These are phyloP conservation scores for Lochmaea capreae DNA, from an alignment of 2,888 invertebrate species.

Conservation along the genomic window DNA sequence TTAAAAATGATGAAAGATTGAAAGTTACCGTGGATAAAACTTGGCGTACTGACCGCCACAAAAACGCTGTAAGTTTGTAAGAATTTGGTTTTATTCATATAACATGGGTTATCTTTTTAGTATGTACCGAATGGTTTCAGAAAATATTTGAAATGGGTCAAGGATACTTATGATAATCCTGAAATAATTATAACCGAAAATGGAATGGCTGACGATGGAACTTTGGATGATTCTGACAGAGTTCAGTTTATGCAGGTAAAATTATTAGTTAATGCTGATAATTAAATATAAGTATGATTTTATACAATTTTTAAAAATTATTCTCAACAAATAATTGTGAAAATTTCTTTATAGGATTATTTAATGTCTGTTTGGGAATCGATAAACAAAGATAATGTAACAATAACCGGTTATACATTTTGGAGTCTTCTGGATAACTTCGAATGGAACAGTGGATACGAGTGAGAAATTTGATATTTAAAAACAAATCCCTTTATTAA, in stretches of 20 bases:
- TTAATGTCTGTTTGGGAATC: constrained; percentile 63
- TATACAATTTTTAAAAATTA: too few species aligned
- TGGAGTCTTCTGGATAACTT: constrained; percentile 58
- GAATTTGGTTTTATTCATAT: too few species aligned
- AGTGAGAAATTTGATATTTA: constrained; percentile 51
- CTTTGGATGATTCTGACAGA: background rate
- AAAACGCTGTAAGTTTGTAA: constrained; percentile 24
- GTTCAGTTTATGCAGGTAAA: constrained; percentile 4
- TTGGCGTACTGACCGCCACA: constrained; percentile 12
- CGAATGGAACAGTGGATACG: constrained; percentile 65
- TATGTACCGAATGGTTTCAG: constrained; percentile 69
- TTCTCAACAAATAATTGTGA: too few species aligned
- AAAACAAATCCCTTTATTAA: too few species aligned
- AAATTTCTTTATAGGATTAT: constrained; percentile 55
- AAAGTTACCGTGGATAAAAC: background rate
- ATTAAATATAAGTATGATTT: background rate
- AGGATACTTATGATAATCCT: constrained; percentile 69
- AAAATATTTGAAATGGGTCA: constrained; percentile 71
- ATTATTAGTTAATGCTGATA: background rate
- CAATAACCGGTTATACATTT: constrained; percentile 37
- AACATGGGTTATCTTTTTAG: background rate
- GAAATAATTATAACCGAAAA: constrained; percentile 73
- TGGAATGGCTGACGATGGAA: constrained; percentile 62
- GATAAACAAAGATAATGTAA: constrained; percentile 56
- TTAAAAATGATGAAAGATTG: constrained; percentile 23